Conservation (phyloP, 2,797 vertebrate species). For the Antennarius maculatus region DNA sequence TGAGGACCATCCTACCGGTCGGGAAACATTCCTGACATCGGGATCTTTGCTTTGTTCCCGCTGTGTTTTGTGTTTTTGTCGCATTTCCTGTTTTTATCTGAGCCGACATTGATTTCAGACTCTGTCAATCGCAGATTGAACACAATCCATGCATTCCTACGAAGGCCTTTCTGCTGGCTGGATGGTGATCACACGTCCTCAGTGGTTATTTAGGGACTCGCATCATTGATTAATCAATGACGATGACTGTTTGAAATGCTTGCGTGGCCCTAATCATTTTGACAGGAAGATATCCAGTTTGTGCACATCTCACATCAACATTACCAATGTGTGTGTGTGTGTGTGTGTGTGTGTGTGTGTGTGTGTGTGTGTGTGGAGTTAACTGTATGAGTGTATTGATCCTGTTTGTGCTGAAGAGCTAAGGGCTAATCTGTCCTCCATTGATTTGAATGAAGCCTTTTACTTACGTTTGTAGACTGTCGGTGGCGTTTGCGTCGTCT, state of each 20-base stretch:
- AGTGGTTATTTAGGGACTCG: conserved; percentile 16
- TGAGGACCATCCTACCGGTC: not conserved
- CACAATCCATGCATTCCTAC: not conserved
- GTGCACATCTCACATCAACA: conserved; percentile 46
- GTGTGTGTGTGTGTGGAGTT: conserved; percentile 35
- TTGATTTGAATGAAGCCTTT: conserved; percentile 80
- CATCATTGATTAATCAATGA: conserved; percentile 42
- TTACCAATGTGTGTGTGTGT: too few relatives aligned
- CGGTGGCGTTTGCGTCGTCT: conserved; percentile 43
- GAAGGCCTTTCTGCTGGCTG: not conserved
- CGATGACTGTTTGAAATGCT: conserved; percentile 25
- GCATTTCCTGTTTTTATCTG: not conserved
- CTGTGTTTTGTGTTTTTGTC: not conserved
- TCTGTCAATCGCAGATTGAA: not conserved
- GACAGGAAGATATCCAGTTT: conserved; percentile 30
- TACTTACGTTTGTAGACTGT: conserved; percentile 70
- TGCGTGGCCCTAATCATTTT: conserved; percentile 32
- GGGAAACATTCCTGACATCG: not conserved
- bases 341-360: too few relatives aligned
- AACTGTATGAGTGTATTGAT: conserved; percentile 72
- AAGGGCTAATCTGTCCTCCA: conserved; percentile 83
- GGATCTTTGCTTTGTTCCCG: not conserved
- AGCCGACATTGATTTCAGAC: not conserved
- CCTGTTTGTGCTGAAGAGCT: conserved; percentile 68
- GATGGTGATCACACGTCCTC: not conserved